These are phyloP conservation scores for Oegoconia quadripuncta DNA, from an alignment of 2,888 invertebrate genomes.

Conservation along the genomic window DNA sequence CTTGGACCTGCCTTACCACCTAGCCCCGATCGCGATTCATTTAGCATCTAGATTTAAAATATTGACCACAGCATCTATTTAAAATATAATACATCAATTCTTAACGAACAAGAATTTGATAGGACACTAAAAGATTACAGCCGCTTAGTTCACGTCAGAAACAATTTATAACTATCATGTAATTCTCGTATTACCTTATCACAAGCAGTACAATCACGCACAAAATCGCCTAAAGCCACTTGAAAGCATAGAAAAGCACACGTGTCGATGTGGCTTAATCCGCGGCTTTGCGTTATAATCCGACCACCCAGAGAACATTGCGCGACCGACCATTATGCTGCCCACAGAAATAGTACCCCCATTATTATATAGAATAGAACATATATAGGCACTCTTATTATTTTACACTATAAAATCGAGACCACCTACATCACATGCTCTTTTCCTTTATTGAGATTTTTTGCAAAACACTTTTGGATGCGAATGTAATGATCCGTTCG, in stretches of 20 bases:
- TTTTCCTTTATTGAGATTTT: constrained; percentile 31
- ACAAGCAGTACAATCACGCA: constrained; percentile 47
- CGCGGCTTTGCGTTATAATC: constrained; percentile 63
- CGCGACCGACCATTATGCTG: constrained; percentile 54
- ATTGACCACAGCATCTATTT: too few species aligned
- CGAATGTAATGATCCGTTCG: constrained; percentile 71
- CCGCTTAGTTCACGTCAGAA: not conserved
- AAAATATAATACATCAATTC: too few species aligned
- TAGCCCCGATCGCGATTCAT: too few species aligned
- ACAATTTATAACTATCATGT: constrained; percentile 23
- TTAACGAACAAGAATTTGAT: not conserved
- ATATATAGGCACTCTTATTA: constrained; percentile 66
- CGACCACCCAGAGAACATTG: constrained; percentile 67
- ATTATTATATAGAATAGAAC: constrained; percentile 68
- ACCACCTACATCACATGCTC: constrained; percentile 60
- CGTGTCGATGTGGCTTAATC: constrained; percentile 74
- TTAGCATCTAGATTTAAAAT: too few species aligned
- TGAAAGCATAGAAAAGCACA: constrained; percentile 57
- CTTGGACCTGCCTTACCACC: too few species aligned
- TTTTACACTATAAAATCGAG: constrained; percentile 66
- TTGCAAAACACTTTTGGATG: constrained; percentile 48
- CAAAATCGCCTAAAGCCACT: constrained; percentile 63
- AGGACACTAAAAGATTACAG: not conserved
- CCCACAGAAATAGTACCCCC: constrained; percentile 63
- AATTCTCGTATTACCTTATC: constrained; percentile 30